Conservation (phyloP, 2,797 vertebrate species). For the Poliocrania exsul region DNA sequence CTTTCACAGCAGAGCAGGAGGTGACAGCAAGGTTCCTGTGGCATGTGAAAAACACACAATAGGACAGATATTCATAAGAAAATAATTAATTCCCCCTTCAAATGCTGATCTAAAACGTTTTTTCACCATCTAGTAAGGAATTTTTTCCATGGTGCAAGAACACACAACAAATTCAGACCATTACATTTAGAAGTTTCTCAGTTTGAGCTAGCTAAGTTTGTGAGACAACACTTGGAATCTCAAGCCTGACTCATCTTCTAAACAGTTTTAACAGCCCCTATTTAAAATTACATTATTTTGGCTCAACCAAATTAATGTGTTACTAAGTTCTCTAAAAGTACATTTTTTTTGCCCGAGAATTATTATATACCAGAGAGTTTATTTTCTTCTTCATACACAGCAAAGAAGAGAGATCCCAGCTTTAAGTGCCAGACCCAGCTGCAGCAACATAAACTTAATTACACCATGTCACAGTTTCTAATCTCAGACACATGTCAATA, state of each 20-base stretch:
- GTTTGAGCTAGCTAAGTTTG: background rate
- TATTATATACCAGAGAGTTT: background rate
- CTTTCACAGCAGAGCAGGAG: background rate
- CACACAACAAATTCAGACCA: fast-evolving
- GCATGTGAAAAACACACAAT: background rate
- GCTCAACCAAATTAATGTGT: background rate
- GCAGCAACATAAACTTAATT: background rate
- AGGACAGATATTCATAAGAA: background rate
- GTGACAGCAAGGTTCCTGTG: background rate
- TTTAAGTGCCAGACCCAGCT: background rate
- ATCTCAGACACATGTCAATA: background rate
- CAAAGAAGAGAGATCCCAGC: background rate
- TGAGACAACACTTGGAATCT: background rate
- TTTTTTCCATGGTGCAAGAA: background rate
- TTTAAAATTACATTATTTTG: background rate
- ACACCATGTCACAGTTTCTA: background rate
- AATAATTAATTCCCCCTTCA: background rate
- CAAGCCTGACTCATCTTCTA: background rate
- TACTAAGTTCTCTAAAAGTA: background rate
- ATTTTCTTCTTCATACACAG: background rate
- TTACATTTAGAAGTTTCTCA: background rate
- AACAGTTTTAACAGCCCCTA: background rate
- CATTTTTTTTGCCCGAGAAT: fast-evolving
- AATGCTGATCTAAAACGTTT: background rate
- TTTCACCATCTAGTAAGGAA: background rate